These are phyloP conservation scores for Eucidaris tribuloides DNA, from an alignment of 35 echinoderm and acorn worm genomes.

Conservation along the genomic window DNA sequence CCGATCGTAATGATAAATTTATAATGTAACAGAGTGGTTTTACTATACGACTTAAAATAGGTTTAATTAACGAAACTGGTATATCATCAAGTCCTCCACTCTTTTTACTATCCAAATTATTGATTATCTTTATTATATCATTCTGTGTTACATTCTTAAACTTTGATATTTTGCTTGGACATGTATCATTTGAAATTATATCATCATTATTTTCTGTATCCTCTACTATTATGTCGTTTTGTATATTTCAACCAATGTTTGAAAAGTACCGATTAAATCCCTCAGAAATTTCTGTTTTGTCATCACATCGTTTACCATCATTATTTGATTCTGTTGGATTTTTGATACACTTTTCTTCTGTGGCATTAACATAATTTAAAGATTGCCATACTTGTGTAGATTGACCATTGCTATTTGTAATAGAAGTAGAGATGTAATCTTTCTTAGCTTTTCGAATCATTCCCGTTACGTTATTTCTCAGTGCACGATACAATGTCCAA, in stretches of 20 bases:
- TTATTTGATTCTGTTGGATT: background rate
- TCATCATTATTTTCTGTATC: background rate
- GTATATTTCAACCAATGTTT: background rate
- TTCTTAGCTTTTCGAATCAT: background rate
- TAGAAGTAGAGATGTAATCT: background rate
- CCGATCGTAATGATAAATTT: too few relatives aligned
- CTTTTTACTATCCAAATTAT: too few relatives aligned
- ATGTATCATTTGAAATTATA: too few relatives aligned
- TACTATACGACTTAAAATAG: too few relatives aligned
- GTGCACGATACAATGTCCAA: background rate
- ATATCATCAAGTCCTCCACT: too few relatives aligned
- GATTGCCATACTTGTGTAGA: background rate
- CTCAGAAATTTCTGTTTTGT: background rate
- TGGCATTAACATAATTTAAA: background rate
- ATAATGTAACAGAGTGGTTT: too few relatives aligned
- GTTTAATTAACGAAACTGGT: too few relatives aligned
- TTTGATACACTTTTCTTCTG: background rate
- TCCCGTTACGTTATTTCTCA: background rate
- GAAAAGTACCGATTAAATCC: background rate
- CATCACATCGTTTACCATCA: background rate
- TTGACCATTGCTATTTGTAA: background rate
- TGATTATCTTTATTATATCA: too few relatives aligned
- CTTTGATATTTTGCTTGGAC: too few relatives aligned
- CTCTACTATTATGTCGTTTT: background rate
- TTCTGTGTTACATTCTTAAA: too few relatives aligned